Evolutionary conservation across 1,140 invertebrate genomes (phyloP), one percentile per base, ranked within the genome.

Genomic region (Drosophila leontia): DNA sequence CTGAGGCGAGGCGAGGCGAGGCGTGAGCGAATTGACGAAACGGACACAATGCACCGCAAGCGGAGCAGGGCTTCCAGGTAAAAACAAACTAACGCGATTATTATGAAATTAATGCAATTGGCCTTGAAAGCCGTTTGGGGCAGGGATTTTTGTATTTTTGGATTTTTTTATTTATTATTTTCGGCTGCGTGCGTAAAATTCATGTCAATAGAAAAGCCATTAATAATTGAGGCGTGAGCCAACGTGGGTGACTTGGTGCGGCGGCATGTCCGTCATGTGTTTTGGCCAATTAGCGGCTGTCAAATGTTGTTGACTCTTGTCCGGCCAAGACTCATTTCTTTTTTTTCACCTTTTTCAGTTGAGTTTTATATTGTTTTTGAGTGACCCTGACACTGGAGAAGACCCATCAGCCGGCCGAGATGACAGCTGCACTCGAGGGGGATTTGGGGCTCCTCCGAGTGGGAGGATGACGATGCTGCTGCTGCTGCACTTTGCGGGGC

Each of bases 91-190:
- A 78, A 63, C 72, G 51, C 50, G 48, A 80, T 70, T 80, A 84
- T 88, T 74, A 80, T 82, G 64, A 80, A 84, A 88, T 88, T 75
- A 88, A 88, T 88, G 78, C 82, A 85, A 62, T 82, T 88, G 84
- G 78, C 86, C 85, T 90, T 88, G 85, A 88, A 64, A 74, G 62
- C 55, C 56, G 39, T 26, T 32, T 32, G 48, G 53, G 56, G 57
- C 68, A 17, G 63, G 65, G 42, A 59, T 60, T 58, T 59, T 23
- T 59, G n/a, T 50, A 48, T 39, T 44, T 50, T 34, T 42, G 47
- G 58, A 32, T 55, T 44, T 50, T 50, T 48, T 42, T 72, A 74
- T 77, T 61, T 37, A 58, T 45, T 72, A 72, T 76, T 64, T 34
- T 44, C 60, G 80, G 45, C 68, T 68, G 77, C 81, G 85, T 90